phyloP scores from a whole-genome alignment of 2,113 vertebrate species.

The Apteryx mantelli region DNA sequence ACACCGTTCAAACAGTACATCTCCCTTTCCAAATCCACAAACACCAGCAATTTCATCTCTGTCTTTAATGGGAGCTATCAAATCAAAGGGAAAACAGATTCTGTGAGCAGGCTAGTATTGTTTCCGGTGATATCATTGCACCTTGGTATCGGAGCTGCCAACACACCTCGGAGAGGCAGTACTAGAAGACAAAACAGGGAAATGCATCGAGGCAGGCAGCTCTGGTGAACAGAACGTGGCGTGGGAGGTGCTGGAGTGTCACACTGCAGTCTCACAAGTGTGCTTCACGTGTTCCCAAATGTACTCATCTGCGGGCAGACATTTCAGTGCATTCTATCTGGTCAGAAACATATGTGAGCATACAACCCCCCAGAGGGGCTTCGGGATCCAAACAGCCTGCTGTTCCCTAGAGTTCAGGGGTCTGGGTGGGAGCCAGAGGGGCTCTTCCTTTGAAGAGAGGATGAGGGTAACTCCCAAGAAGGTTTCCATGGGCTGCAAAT shows the following conservation, averaged over 20 bases:
- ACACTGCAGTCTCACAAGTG: constrained; percentile 40
- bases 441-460: constrained; percentile 80
- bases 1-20: background rate
- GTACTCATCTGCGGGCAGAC: background rate
- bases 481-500: constrained; percentile 80
- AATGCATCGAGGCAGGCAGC: background rate
- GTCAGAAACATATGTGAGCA: background rate
- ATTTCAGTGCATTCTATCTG: background rate
- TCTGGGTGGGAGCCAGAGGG: constrained; percentile 91
- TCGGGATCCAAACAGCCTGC: background rate
- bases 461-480: constrained; percentile 61
- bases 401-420: constrained; percentile 88
- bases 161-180: background rate
- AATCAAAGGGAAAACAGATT: constrained; percentile 42
- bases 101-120: background rate
- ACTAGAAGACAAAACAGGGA: background rate
- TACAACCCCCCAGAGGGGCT: background rate
- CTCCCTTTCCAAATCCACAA: background rate
- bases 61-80: constrained; percentile 54
- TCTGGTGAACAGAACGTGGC: constrained; percentile 4
- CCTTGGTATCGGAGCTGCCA: background rate
- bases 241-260: constrained; percentile 50
- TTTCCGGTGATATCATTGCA: background rate
- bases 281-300: background rate
- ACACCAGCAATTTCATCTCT: background rate